Percentiles rank a stretch among this genome's conserved stretches.
Evolutionary conservation across 2,113 vertebrate genomes (phyloP).

Genomic region (Catharus fuscescens): DNA sequence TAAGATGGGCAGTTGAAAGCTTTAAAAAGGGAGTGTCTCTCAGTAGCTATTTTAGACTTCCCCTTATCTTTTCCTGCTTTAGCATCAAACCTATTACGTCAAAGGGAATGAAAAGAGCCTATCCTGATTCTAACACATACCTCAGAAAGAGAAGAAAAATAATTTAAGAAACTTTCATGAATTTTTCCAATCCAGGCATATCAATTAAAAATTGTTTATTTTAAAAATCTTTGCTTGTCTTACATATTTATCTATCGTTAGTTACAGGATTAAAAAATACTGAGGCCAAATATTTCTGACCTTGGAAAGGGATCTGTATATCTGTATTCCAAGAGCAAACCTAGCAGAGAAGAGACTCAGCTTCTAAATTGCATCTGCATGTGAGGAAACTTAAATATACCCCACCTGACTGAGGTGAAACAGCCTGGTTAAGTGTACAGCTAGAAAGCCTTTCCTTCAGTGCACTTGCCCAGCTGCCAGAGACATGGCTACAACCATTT

Average conservation of each 20-base stretch:
- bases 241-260: neutral
- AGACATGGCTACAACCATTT: accelerated
- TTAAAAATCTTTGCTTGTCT: neutral
- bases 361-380: neutral
- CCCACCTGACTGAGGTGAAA: neutral
- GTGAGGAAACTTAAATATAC: neutral
- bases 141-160: neutral
- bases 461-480: neutral
- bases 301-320: neutral
- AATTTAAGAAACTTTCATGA: neutral
- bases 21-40: neutral
- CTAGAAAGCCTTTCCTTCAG: neutral
- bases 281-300: neutral
- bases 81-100: neutral
- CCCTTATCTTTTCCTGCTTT: neutral
- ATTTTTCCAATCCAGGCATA: neutral
- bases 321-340: neutral
- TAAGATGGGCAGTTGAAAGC: neutral
- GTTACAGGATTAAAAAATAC: neutral
- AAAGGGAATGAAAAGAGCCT: neutral
- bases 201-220: neutral
- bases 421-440: neutral
- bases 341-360: neutral
- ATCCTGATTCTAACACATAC: neutral
- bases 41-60: neutral